A percentile compares a stretch with the other conserved stretches of the same genome.
phyloP scores from a whole-genome alignment of 2,888 invertebrate genomes.

The Polymixis flavicincta region DNA sequence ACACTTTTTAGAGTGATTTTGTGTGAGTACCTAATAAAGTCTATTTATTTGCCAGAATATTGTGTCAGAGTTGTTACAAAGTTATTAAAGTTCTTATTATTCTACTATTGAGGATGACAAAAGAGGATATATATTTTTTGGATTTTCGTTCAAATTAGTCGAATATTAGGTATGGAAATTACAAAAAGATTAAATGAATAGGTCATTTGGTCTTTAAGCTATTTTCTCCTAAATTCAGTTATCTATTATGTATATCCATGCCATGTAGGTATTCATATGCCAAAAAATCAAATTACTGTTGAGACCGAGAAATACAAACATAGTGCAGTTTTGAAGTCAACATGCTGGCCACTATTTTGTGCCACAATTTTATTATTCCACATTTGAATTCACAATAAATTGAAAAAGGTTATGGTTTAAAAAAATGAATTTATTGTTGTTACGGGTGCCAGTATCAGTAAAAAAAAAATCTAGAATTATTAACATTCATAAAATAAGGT shows the following conservation, averaged over 20 bases:
- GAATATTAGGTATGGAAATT: too few relatives aligned
- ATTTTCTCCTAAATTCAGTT: background rate
- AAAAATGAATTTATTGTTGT: background rate
- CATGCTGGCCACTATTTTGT: background rate
- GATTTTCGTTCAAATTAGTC: too few relatives aligned
- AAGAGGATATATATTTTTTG: too few relatives aligned
- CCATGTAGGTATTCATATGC: background rate
- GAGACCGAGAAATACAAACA: background rate
- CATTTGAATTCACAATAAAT: background rate
- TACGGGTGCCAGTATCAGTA: background rate
- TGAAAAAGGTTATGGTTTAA: background rate
- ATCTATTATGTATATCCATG: background rate
- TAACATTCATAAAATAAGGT: too few relatives aligned
- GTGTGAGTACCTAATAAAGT: too few relatives aligned
- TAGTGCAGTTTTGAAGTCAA: background rate
- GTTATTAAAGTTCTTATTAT: too few relatives aligned
- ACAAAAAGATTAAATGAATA: too few relatives aligned
- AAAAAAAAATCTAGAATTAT: background rate
- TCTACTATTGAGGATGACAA: too few relatives aligned
- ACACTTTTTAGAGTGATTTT: too few relatives aligned
- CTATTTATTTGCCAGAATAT: too few relatives aligned
- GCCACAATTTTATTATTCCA: background rate
- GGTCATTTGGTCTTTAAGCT: too few relatives aligned
- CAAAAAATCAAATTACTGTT: background rate
- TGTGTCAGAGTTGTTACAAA: too few relatives aligned